A percentile compares a stretch with the other conserved stretches of the same genome.
Evolutionary conservation across 2,113 vertebrate genomes (phyloP).

Genomic region (Ctenomys sociabilis): DNA sequence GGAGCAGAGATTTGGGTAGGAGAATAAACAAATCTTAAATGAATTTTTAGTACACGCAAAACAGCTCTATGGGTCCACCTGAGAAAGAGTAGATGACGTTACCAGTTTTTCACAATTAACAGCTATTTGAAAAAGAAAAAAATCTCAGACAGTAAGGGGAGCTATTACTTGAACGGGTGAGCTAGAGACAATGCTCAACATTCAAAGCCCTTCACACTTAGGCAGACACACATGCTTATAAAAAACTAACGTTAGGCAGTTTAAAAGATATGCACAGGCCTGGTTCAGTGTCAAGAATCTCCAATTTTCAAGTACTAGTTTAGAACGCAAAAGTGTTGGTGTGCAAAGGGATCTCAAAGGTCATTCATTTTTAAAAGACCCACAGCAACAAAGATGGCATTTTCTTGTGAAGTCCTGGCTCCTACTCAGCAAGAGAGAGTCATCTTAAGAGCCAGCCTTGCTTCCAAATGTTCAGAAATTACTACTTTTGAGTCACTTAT

Average conservation of each 20-base stretch:
- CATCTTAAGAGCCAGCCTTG: not conserved
- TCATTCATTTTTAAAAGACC: conserved; percentile 30
- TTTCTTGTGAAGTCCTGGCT: not conserved
- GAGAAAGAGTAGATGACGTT: not conserved
- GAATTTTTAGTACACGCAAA: conserved; percentile 31
- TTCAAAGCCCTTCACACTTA: not conserved
- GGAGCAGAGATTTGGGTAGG: not conserved
- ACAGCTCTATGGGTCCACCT: not conserved
- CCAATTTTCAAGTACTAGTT: not conserved
- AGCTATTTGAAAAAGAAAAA: not conserved
- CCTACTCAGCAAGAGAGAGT: not conserved
- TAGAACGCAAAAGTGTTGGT: not conserved
- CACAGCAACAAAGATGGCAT: not conserved
- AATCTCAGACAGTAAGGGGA: not conserved
- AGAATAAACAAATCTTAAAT: not conserved
- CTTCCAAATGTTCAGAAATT: conserved; percentile 3
- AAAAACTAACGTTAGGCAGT: not conserved
- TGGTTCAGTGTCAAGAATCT: not conserved
- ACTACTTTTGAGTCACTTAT: not conserved
- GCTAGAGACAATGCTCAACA: not conserved
- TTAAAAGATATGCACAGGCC: not conserved
- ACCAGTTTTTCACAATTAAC: not conserved
- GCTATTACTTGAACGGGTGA: not conserved
- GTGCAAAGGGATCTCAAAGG: not conserved
- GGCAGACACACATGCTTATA: not conserved